Evolutionary conservation across 2,797 vertebrate species (phyloP), one percentile per base, ranked within the genome.

Genomic region (Anguilla obscura): DNA sequence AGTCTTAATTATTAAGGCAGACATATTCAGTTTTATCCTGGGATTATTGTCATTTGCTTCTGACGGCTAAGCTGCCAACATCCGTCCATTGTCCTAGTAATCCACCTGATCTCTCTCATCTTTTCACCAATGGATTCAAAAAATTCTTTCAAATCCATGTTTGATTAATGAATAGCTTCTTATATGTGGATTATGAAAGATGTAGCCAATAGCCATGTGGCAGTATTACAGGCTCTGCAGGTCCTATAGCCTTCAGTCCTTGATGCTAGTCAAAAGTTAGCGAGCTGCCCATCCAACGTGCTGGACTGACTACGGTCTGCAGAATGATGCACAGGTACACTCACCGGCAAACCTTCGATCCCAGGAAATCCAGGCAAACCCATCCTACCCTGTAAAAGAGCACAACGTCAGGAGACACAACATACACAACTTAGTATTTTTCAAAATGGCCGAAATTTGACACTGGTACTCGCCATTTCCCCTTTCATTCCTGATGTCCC

Each of bases 361-460:
- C 94, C 95, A 58, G 66, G 12, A 86, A 93, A 95, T 50, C 94
- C 95, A 86, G 93, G 91, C 88, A 27, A 0, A 24, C 95, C 95
- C 33, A 74, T 90, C 14, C 8, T 54, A 1, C 95, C 95, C 95
- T 96, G 88, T 66, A 92, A 93, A 79, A 14, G 58, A 85, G 89
- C 89, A 88, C 24, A 27, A 48, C 24, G 76, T 80, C 40, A 80
- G 76, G 18, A 80, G 40, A 48, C 76, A 30, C 0, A 24, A 48
- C 24, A 76, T 5, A 3, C 71, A 83, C 27, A 74, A 12, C 4
- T 50, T 9, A 54, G 82, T 84, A 66, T 21, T 18, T 8, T 36
- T 40, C 18, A n/a, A 10, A 63, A 74, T 18, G 7, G 30, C 27
- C 18, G 21, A 12, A 18, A 52, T 66, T 36, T 3, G 5, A n/a